phyloP scores from a whole-genome alignment of 1,140 invertebrate species.

The Physella acuta region DNA sequence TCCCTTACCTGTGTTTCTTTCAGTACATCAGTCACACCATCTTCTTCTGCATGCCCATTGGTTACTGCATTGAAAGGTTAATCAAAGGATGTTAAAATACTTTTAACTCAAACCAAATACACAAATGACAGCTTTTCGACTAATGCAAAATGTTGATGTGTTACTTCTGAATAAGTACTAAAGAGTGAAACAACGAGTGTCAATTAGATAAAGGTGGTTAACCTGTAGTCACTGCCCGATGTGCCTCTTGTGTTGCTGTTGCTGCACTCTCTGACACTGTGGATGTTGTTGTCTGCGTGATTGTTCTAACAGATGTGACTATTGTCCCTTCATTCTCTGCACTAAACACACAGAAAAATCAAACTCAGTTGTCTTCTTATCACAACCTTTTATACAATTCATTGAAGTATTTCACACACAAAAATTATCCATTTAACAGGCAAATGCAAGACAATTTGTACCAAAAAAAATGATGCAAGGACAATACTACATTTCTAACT shows the following conservation, averaged over 20 bases:
- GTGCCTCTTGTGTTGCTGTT: slow-evolving; percentile 15
- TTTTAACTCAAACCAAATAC: background rate
- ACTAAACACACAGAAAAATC: background rate
- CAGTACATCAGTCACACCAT: slow-evolving; percentile 20
- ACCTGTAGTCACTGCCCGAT: background rate
- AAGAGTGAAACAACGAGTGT: no score
- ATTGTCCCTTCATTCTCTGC: slow-evolving; percentile 22
- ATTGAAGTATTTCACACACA: no score
- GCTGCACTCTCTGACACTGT: slow-evolving; percentile 16
- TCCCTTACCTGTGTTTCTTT: slow-evolving; percentile 24
- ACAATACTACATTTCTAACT: no score
- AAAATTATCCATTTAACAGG: no score
- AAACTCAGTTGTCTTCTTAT: background rate
- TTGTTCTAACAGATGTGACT: slow-evolving; percentile 21
- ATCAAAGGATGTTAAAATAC: background rate
- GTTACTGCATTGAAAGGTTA: background rate
- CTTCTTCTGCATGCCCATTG: slow-evolving; percentile 16
- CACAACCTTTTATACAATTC: no score
- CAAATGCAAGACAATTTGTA: no score
- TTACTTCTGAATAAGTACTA: no score
- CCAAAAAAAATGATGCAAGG: no score
- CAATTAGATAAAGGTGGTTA: no score
- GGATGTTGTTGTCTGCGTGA: slow-evolving; percentile 20
- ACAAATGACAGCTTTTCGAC: background rate
- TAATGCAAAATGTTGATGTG: no score